A percentile compares a stretch with the other conserved stretches of the same genome.
These are phyloP conservation scores for Heliconius hermathena DNA, from an alignment of 1,140 invertebrate species.

Conservation along the genomic window DNA sequence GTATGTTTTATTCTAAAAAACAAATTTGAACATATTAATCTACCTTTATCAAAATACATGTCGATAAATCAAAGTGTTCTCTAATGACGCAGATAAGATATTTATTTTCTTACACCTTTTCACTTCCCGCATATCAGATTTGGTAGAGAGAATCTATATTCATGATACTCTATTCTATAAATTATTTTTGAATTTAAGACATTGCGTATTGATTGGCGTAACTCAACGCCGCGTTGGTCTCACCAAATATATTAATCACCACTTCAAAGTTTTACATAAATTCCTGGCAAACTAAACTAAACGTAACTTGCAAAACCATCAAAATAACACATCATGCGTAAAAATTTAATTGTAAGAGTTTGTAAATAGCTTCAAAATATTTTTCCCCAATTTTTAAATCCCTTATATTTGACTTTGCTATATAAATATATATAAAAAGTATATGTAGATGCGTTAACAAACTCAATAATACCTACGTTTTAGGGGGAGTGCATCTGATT, in stretches of 20 bases:
- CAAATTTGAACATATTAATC: neutral
- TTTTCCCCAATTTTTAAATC: constrained; percentile 8
- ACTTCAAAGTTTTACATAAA: neutral
- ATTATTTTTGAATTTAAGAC: neutral
- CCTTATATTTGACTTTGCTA: neutral
- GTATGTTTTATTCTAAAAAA: neutral
- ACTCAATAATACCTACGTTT: constrained; percentile 65
- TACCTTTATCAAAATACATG: too few relatives aligned
- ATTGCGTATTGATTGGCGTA: neutral
- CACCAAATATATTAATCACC: neutral
- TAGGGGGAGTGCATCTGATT: constrained; percentile 69
- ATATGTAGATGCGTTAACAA: constrained; percentile 62
- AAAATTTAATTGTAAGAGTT: constrained; percentile 24
- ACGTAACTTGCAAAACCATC: constrained; percentile 24
- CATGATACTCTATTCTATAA: too few relatives aligned
- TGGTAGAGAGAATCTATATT: too few relatives aligned
- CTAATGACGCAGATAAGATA: too few relatives aligned
- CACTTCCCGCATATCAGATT: too few relatives aligned
- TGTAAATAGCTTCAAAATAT: neutral
- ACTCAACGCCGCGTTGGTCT: too few relatives aligned
- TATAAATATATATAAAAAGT: constrained; percentile 15
- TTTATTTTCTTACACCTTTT: too few relatives aligned
- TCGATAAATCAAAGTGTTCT: too few relatives aligned
- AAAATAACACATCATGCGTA: constrained; percentile 42
- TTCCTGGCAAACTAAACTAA: neutral